Percentiles rank a stretch among this genome's conserved stretches.
Evolutionary conservation across 2,797 vertebrate species (phyloP).

Genomic region (Pogoniulus pusillus): DNA sequence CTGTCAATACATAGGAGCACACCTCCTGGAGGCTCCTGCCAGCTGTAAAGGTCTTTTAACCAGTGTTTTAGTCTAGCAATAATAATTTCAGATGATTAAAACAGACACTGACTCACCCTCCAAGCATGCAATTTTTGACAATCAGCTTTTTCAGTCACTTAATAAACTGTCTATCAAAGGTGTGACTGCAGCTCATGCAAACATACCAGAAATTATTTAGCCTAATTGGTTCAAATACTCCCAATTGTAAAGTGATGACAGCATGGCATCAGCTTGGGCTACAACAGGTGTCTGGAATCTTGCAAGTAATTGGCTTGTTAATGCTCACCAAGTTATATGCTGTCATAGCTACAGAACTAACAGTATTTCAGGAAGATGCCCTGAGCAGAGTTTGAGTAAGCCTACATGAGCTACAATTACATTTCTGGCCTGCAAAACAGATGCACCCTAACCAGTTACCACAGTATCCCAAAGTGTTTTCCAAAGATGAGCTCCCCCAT

Average conservation of each 20-base stretch:
- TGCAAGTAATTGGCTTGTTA: not conserved
- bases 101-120: not conserved
- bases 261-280: not conserved
- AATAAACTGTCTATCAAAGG: not conserved
- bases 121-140: conserved; percentile 7
- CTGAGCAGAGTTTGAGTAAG: not conserved
- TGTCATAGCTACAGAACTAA: not conserved
- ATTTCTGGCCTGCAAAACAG: conserved; percentile 12
- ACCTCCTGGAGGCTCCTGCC: not conserved
- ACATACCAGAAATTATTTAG: not conserved
- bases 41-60: conserved; percentile 10
- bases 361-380: not conserved
- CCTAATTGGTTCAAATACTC: not conserved
- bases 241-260: not conserved
- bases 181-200: conserved; percentile 23
- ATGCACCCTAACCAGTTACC: conserved; percentile 56
- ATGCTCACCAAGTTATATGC: not conserved
- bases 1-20: not conserved
- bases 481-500: conserved; percentile 55
- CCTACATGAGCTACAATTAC: conserved; percentile 8
- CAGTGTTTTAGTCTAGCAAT: not conserved
- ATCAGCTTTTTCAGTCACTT: not conserved
- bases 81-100: not conserved
- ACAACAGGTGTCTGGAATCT: not conserved
- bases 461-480: conserved; percentile 63